Percentiles rank a stretch among this genome's conserved stretches.
Evolutionary conservation across 2,888 invertebrate genomes (phyloP).

Genomic region (Rotaria sp.): DNA sequence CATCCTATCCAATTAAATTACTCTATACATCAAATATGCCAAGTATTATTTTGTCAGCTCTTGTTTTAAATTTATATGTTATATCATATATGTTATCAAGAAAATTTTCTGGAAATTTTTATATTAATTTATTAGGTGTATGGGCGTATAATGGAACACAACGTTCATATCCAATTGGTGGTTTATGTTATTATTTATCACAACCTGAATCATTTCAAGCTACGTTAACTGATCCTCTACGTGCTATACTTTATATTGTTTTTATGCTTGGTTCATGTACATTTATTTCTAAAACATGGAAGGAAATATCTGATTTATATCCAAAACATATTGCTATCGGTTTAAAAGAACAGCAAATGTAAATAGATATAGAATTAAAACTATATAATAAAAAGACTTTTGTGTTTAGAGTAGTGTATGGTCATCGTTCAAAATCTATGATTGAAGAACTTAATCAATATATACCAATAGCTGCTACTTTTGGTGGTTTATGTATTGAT

Average conservation of each 20-base stretch:
- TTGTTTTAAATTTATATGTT: conserved; percentile 96
- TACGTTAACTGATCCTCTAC: conserved; percentile 88
- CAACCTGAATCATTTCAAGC: conserved; percentile 93
- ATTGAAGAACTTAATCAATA: conserved; percentile 97
- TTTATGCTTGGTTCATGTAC: conserved; percentile 99
- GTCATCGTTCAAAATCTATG: conserved; percentile 95
- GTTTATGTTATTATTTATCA: conserved; percentile 93
- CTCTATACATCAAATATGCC: conserved; percentile 99
- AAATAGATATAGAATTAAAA: too few species aligned
- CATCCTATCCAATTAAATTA: conserved; percentile 95
- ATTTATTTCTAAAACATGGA: conserved; percentile 99
- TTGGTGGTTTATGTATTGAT: conserved; percentile 97
- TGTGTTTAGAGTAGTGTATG: too few species aligned
- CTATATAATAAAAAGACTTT: too few species aligned
- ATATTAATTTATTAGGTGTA: conserved; percentile 89
- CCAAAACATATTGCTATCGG: conserved; percentile 99
- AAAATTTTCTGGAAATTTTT: conserved; percentile 91
- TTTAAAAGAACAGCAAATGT: conserved; percentile 96
- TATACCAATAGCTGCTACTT: conserved; percentile 98
- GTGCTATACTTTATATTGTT: conserved; percentile 86
- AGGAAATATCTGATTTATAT: conserved; percentile 96
- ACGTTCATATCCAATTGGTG: conserved; percentile 91
- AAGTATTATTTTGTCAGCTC: conserved; percentile 93
- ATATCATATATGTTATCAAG: conserved; percentile 99
- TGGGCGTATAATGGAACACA: conserved; percentile 88